These are phyloP conservation scores for Epinephelus moara DNA, from an alignment of 2,113 vertebrate species.

Conservation along the genomic window DNA sequence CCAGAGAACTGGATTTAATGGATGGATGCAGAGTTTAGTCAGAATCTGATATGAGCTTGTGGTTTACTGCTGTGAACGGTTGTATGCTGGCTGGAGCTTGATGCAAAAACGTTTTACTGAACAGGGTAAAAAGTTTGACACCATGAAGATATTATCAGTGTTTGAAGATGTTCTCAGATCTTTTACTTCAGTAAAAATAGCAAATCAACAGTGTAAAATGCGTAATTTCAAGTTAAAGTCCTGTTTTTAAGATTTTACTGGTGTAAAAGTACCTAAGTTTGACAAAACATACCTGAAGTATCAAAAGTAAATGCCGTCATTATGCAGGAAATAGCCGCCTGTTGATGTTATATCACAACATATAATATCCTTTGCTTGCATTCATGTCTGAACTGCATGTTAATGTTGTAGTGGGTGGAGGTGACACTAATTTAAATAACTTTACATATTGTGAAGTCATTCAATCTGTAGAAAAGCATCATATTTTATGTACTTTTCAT, in stretches of 20 bases:
- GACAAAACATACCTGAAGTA: not conserved
- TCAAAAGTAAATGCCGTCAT: not conserved
- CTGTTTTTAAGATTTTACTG: not conserved
- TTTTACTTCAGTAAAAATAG: not conserved
- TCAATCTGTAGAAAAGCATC: not conserved
- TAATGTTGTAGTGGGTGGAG: not conserved
- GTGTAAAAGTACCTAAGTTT: not conserved
- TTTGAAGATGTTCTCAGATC: not conserved
- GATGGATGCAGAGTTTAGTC: constrained; percentile 22
- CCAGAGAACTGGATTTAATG: not conserved
- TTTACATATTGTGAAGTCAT: not conserved
- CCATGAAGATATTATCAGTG: not conserved
- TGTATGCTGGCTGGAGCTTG: not conserved
- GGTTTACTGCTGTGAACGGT: not conserved
- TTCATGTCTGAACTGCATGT: not conserved
- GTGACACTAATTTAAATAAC: not conserved
- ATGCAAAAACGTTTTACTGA: not conserved
- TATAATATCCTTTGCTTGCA: not conserved
- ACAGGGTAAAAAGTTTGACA: not conserved
- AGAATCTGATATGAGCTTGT: constrained; percentile 19
- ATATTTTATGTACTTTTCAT: not conserved
- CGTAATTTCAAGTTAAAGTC: not conserved
- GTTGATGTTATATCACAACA: not conserved
- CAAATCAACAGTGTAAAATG: not conserved
- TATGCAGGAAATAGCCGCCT: not conserved